These are phyloP conservation scores for Triplophysa yarkandensis DNA, from an alignment of 2,797 vertebrate species.

Conservation along the genomic window DNA sequence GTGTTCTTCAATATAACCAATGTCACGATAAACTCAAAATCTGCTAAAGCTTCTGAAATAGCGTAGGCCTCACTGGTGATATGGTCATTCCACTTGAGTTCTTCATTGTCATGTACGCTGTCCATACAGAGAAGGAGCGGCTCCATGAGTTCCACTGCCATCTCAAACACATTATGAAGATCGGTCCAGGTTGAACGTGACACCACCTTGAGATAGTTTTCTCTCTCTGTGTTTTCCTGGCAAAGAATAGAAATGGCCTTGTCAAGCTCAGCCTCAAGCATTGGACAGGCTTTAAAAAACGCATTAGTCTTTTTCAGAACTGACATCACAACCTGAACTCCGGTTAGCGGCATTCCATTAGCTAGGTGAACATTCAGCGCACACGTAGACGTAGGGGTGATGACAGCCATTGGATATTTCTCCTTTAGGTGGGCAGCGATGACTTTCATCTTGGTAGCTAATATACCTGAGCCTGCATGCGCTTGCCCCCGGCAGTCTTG, in stretches of 20 bases:
- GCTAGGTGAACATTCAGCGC: constrained; percentile 90
- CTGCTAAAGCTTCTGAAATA: constrained; percentile 83
- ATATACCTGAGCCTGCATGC: constrained; percentile 85
- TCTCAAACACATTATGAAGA: constrained; percentile 88
- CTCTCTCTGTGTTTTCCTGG: constrained; percentile 82
- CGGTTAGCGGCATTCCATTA: constrained; percentile 85
- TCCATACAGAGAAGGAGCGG: constrained; percentile 88
- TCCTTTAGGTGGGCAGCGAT: constrained; percentile 85
- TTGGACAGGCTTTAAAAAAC: constrained; percentile 78
- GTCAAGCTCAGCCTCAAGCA: constrained; percentile 80
- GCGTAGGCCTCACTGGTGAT: constrained; percentile 76
- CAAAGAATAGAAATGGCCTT: constrained; percentile 78
- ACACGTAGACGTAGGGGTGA: constrained; percentile 85
- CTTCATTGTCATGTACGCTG: constrained; percentile 76
- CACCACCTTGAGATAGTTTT: constrained; percentile 74
- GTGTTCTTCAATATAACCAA: constrained; percentile 89
- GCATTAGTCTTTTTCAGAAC: constrained; percentile 81
- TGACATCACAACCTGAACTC: constrained; percentile 85
- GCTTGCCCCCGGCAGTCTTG: constrained; percentile 94
- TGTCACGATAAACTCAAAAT: constrained; percentile 91
- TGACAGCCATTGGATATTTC: constrained; percentile 89
- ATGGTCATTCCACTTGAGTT: constrained; percentile 66
- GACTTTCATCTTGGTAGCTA: constrained; percentile 90
- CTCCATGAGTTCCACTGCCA: constrained; percentile 85
- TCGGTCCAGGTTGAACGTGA: constrained; percentile 82